Base-by-base conservation (phyloP, 2,113 vertebrate species). In the Hypomesus transpacificus region DNA sequence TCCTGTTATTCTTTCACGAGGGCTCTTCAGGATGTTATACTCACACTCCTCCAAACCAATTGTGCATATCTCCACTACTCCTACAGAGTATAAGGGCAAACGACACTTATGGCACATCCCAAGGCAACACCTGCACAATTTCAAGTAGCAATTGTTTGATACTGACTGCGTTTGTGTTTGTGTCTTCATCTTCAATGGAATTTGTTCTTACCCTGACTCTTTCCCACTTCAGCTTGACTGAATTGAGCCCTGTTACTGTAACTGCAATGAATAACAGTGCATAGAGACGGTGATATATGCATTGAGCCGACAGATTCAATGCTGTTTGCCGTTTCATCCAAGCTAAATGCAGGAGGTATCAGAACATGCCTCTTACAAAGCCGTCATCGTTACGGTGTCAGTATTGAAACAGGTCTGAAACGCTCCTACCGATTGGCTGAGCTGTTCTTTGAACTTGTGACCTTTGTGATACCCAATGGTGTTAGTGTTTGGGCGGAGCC, bases 401-500 rank as follows among this genome's bases (percentile, higher is more conserved):
- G 62, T 20, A 46, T n/a, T 20, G 68, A 20, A 17, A n/a, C 24
- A 16, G 20, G 39, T 5, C n/a, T 34, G 3, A 22, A 22, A 60
- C 16, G 21, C 68, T 21, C 46, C 18, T 16, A 54, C 14, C 18
- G 17, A 31, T 16, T 17, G 28, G 14, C 18, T 31, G 6, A 7
- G 1, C 22, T 62, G 22, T 26, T 18, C 8, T 31, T 62, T 59
- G 24, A 46, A 24, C 58, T 52, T 65, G 56, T 84, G 84, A 84
- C 83, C 80, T 81, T 86, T 87, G 57, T 74, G 75, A 84, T 74
- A 53, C 71, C 68, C 75, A 78, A 64, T 81, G 68, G 82, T 82
- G 76, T 78, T n/a, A 68, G 77, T 63, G 68, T 53, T 65, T 72
- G 34, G 66, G 52, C 75, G n/a, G 74, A 1, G 24, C 28, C 51